A percentile compares a stretch with the other conserved stretches of the same genome.
Evolutionary conservation across 2,888 invertebrate species (phyloP).

Genomic region (Mesorhabditis belari): DNA sequence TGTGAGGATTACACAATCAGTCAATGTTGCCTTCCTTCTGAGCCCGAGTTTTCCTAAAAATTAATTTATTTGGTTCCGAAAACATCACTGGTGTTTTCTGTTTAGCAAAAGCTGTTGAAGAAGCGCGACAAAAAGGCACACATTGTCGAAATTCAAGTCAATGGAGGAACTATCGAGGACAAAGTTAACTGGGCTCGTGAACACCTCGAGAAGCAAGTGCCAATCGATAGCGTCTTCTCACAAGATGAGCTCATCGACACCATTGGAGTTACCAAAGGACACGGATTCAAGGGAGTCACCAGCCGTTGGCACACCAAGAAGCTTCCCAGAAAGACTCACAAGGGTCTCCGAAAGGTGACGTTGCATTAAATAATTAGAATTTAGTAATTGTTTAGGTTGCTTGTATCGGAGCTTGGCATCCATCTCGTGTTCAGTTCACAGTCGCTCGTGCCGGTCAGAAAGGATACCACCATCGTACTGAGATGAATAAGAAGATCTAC

Average conservation of each 20-base stretch:
- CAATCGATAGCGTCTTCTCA: conserved; percentile 77
- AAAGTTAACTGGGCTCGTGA: conserved; percentile 96
- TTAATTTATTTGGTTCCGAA: background rate
- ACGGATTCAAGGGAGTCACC: conserved; percentile 98
- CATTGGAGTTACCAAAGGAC: conserved; percentile 98
- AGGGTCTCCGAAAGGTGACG: conserved; percentile 70
- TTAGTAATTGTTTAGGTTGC: conserved; percentile 73
- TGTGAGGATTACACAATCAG: too few relatives aligned
- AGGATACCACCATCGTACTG: conserved; percentile 98
- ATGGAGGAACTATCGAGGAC: conserved; percentile 88
- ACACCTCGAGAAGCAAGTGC: conserved; percentile 80
- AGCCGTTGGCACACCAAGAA: conserved; percentile 99
- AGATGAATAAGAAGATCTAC: conserved; percentile 99
- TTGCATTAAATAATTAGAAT: conserved; percentile 4
- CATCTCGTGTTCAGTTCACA: conserved; percentile 94
- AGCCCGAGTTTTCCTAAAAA: background rate
- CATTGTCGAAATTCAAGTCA: conserved; percentile 98
- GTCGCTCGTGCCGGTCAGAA: conserved; percentile 99
- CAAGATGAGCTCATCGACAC: conserved; percentile 98
- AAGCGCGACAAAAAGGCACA: conserved; percentile 99
- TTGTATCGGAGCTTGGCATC: conserved; percentile 99
- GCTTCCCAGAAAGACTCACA: conserved; percentile 97
- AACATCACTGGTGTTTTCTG: conserved; percentile 1
- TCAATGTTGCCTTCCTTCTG: too few relatives aligned
- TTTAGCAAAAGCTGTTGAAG: conserved; percentile 86